phyloP scores from a whole-genome alignment of 2,113 vertebrate genomes.

The Rhabdornis inornatus region DNA sequence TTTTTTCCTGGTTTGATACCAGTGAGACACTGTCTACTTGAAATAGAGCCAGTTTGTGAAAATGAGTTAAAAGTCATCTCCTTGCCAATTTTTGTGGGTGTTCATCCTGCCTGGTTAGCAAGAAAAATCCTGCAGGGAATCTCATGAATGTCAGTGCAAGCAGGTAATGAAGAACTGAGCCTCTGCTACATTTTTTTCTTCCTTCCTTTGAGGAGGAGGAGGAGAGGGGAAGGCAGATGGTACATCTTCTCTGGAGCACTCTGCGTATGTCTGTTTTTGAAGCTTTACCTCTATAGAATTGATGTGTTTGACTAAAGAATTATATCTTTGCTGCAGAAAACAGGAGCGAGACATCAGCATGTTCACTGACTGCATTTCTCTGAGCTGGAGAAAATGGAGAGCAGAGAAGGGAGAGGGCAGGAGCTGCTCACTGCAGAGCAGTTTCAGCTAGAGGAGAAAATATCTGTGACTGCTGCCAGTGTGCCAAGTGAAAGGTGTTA shows the following conservation, averaged over 20 bases:
- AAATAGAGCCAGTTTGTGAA: slow-evolving; percentile 51
- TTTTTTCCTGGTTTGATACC: slow-evolving; percentile 35
- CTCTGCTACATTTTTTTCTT: slow-evolving; percentile 41
- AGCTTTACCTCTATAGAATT: slow-evolving; percentile 32
- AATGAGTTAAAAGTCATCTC: slow-evolving; percentile 59
- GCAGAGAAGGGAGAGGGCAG: background rate
- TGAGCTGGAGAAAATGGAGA: background rate
- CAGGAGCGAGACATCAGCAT: slow-evolving; percentile 39
- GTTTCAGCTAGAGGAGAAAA: background rate
- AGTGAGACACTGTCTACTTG: slow-evolving; percentile 40
- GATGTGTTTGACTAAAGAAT: slow-evolving; percentile 35
- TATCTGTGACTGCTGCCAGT: background rate
- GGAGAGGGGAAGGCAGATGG: slow-evolving; percentile 53
- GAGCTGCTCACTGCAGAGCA: background rate
- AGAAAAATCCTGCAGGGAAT: slow-evolving; percentile 60
- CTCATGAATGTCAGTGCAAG: slow-evolving; percentile 51
- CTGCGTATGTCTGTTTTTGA: slow-evolving; percentile 21
- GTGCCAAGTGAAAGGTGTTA: background rate
- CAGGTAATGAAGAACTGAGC: slow-evolving; percentile 59
- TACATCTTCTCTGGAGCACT: slow-evolving; percentile 15
- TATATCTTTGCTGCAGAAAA: slow-evolving; percentile 13
- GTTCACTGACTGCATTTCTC: background rate
- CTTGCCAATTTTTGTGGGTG: slow-evolving; percentile 64
- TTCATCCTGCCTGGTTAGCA: slow-evolving; percentile 57
- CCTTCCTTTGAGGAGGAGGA: slow-evolving; percentile 60